Conservation (phyloP, 2,888 invertebrate genomes). For the Emmelina monodactyla region DNA sequence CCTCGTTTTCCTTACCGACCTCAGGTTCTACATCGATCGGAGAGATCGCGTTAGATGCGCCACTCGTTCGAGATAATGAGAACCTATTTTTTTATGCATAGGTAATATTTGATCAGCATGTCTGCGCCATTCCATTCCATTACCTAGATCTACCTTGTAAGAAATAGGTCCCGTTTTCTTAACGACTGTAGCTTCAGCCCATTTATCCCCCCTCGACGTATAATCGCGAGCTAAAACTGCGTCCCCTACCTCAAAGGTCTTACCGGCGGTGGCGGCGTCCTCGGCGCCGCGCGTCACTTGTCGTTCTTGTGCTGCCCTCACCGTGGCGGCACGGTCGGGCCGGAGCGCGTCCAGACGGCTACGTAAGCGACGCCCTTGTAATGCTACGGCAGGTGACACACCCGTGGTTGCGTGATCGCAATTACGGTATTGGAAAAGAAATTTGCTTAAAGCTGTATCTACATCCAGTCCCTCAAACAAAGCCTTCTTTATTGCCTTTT, state of each 20-base stretch:
- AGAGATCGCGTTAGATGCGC: not conserved
- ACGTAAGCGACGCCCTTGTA: constrained; percentile 14
- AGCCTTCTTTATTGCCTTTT: constrained; percentile 15
- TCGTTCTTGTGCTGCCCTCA: not conserved
- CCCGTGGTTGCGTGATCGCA: constrained; percentile 10
- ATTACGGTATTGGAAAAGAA: constrained; percentile 7
- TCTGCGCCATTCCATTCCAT: constrained; percentile 2
- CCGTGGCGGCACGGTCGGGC: constrained; percentile 6
- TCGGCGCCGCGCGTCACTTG: constrained; percentile 1
- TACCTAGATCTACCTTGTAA: constrained; percentile 5
- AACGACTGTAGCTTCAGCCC: constrained; percentile 5
- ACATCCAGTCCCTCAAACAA: constrained; percentile 9
- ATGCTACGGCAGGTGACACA: constrained; percentile 10
- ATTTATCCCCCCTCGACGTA: constrained; percentile 4
- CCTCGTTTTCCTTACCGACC: not conserved
- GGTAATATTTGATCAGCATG: constrained; percentile 7
- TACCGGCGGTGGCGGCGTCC: not conserved
- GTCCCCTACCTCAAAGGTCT: constrained; percentile 2
- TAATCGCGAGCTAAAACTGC: constrained; percentile 6
- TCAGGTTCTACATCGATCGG: not conserved
- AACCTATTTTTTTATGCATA: not conserved
- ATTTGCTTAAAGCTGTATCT: constrained; percentile 10
- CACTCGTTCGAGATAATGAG: not conserved
- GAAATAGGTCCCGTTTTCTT: constrained; percentile 7
- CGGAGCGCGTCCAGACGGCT: constrained; percentile 14